Conservation (phyloP, 2,113 vertebrate species). For the Archocentrus centrarchus region DNA sequence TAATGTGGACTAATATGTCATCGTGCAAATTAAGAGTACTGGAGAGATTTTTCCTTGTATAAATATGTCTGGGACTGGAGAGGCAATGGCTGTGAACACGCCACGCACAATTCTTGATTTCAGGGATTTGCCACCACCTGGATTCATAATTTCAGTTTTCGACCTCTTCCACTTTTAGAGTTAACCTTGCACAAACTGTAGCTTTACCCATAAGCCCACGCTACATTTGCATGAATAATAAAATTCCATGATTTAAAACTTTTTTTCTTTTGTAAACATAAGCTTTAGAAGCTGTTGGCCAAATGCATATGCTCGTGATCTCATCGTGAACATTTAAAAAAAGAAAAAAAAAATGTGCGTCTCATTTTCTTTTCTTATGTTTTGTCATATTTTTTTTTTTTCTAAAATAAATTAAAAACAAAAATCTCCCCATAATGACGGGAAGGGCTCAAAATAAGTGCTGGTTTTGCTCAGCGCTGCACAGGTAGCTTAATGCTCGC, state of each 20-base stretch:
- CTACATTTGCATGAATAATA: conserved; percentile 72
- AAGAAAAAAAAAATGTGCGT: conserved; percentile 67
- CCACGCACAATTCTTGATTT: conserved; percentile 89
- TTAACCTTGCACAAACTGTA: conserved; percentile 77
- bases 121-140: conserved; percentile 83
- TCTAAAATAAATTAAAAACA: conserved; percentile 90
- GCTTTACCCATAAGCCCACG: conserved; percentile 78
- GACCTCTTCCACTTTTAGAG: conserved; percentile 86
- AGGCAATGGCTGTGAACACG: conserved; percentile 89
- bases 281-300: conserved; percentile 90
- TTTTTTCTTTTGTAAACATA: conserved; percentile 88
- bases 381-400: conserved; percentile 47
- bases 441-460: conserved; percentile 94
- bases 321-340: conserved; percentile 79
- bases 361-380: conserved; percentile 60
- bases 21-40: conserved; percentile 99
- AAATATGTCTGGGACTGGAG: conserved; percentile 86
- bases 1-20: conserved; percentile 99
- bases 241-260: conserved; percentile 77
- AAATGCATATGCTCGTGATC: conserved; percentile 87
- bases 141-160: conserved; percentile 78
- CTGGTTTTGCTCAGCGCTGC: conserved; percentile 86
- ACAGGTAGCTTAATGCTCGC: conserved; percentile 79
- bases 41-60: conserved; percentile 86
- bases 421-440: conserved; percentile 79